Base-by-base conservation (phyloP, 2,888 invertebrate species). In the Penaeus monodon region DNA sequence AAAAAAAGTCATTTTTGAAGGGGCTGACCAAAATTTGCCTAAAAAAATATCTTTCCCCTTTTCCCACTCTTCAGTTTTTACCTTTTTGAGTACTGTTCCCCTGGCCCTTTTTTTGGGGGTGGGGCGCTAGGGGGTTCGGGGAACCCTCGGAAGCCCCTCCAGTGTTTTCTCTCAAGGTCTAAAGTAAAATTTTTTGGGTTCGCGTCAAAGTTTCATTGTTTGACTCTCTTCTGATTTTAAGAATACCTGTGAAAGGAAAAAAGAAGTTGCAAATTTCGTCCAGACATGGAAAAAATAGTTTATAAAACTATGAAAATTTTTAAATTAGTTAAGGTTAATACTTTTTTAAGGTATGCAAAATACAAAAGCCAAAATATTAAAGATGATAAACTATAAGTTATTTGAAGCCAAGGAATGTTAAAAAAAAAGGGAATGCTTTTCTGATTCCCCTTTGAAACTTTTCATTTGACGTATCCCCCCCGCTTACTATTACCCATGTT, bases 161-260 rank as follows among this genome's bases (percentile, higher is more conserved):
- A 24, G 33, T n/a, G n/a, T 29, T 29, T 77, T n/a, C 57, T 77
- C 29, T 76, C 27, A 44, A n/a, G 7, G 7, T 49, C 57, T 57
- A 63, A 84, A 84, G 76, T 84, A 70, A 49, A 63, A 63, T 17
- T 70, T 84, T 57, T 84, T 79, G 20, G 84, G 79, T 24, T 24
- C 78, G 63, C 84, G 78, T 78, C 63, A 33, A 63, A 77, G n/a
- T 29, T 66, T 68, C 68, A 33, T 70, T 79, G n/a, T 68, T 78
- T 29, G 78, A 10, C 63, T 66, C 77, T 79, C 84, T 66, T 33
- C 20, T 78, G 38, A 84, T 68, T 70, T 29, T 27, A 84, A 38
- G 44, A 33, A 66, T 27, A 84, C 66, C 84, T 84, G 20, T 49
- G 64, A 22, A 0, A 38, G 33, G 38, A 10, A 74, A 33, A 74